Evolutionary conservation across 2,797 vertebrate genomes (phyloP).

Genomic region (Hylomyscus alleni): DNA sequence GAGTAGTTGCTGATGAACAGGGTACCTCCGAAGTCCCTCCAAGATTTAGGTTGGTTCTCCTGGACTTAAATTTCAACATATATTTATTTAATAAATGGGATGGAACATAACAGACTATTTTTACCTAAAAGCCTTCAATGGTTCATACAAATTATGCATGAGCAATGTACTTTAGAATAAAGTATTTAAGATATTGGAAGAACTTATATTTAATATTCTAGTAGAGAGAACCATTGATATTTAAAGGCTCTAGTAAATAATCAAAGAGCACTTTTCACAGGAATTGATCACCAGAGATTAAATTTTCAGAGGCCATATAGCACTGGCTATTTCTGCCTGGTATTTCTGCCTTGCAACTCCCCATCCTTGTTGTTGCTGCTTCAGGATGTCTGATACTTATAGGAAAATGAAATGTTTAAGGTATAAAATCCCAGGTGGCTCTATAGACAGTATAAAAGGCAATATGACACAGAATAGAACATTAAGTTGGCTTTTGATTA

Average conservation of each 20-base stretch:
- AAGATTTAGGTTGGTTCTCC: slow-evolving; percentile 3
- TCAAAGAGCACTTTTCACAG: neutral
- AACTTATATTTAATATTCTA: slow-evolving; percentile 32
- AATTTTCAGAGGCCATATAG: neutral
- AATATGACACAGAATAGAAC: slow-evolving; percentile 45
- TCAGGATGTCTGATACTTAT: neutral
- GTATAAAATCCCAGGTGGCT: slow-evolving; percentile 18
- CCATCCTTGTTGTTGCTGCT: neutral
- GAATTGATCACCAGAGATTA: neutral
- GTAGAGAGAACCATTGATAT: slow-evolving; percentile 32
- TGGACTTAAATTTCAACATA: neutral
- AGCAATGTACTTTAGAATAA: slow-evolving; percentile 40
- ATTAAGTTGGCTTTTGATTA: slow-evolving; percentile 50
- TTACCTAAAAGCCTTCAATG: slow-evolving; percentile 55
- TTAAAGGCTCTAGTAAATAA: slow-evolving; percentile 42
- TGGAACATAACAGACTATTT: slow-evolving; percentile 35
- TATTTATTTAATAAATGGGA: slow-evolving; percentile 59
- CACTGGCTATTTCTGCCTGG: neutral
- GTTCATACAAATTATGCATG: slow-evolving; percentile 64
- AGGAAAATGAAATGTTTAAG: slow-evolving; percentile 69
- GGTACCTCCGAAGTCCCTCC: neutral
- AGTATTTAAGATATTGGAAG: slow-evolving; percentile 43
- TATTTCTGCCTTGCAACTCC: neutral
- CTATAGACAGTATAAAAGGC: slow-evolving; percentile 46
- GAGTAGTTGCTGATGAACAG: neutral